phyloP scores from a whole-genome alignment of 2,113 vertebrate genomes.

The Oncorhynchus clarkii region DNA sequence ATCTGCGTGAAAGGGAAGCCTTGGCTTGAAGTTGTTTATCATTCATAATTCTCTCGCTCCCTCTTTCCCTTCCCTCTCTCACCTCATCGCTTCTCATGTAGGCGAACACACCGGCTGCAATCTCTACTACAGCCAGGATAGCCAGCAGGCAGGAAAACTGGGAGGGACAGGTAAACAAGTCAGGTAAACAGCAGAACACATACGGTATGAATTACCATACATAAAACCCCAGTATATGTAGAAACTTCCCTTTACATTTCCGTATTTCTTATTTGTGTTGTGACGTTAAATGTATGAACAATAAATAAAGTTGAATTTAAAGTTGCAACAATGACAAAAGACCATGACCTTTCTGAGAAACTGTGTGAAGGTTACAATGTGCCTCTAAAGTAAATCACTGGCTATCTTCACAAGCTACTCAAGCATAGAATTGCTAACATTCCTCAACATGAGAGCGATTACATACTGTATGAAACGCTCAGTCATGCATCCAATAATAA shows the following conservation, averaged over 20 bases:
- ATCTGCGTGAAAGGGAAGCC: neutral
- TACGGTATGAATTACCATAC: neutral
- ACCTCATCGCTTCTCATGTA: neutral
- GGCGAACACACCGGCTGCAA: neutral
- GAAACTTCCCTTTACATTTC: neutral
- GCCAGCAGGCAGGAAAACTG: conserved; percentile 4
- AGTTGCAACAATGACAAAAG: neutral
- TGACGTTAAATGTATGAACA: neutral
- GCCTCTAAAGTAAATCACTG: neutral
- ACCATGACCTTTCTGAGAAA: neutral
- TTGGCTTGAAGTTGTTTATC: neutral
- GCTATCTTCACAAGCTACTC: neutral
- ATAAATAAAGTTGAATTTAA: neutral
- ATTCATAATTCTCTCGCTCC: neutral
- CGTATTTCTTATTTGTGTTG: neutral
- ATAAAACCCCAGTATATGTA: neutral
- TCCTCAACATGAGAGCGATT: neutral
- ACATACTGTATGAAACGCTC: neutral
- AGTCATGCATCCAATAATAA: neutral
- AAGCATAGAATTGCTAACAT: neutral
- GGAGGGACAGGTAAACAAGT: neutral
- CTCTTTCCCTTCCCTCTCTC: neutral
- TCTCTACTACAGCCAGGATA: neutral
- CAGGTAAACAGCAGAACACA: neutral
- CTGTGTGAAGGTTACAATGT: neutral